phyloP scores from a whole-genome alignment of 2,888 invertebrate genomes.

The Andrena praecox region DNA sequence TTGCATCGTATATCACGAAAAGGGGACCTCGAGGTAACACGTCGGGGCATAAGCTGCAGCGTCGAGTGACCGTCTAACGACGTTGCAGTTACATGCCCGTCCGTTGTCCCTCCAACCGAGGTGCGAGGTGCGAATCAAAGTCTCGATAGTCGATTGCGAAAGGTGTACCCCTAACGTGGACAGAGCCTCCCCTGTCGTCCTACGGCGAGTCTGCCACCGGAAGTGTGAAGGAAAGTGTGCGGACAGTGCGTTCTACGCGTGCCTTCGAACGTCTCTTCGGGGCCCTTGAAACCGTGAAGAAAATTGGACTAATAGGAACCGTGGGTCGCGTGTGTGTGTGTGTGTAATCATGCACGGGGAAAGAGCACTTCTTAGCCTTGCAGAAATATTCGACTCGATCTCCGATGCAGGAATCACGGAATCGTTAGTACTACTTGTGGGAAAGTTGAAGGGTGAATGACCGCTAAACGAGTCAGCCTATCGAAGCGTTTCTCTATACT shows the following conservation, averaged over 20 bases:
- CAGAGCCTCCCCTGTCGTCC: neutral
- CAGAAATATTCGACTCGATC: neutral
- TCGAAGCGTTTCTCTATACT: neutral
- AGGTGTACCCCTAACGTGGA: slow-evolving; percentile 1
- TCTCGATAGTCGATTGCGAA: neutral
- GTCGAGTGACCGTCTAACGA: slow-evolving; percentile 65
- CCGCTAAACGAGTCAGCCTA: neutral
- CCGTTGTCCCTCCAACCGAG: slow-evolving; percentile 7
- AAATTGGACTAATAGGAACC: slow-evolving; percentile 64
- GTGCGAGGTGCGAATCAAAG: neutral
- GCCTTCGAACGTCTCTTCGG: slow-evolving; percentile 13
- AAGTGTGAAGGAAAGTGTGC: slow-evolving; percentile 10
- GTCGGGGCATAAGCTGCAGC: slow-evolving; percentile 47
- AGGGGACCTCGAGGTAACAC: neutral
- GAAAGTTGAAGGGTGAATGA: neutral
- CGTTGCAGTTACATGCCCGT: slow-evolving; percentile 55
- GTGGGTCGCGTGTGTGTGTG: slow-evolving; percentile 50
- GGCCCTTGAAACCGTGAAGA: slow-evolving; percentile 27
- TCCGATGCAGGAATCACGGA: neutral
- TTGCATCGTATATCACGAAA: neutral
- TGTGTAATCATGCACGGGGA: slow-evolving; percentile 2
- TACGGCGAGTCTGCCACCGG: neutral
- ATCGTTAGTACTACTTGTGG: neutral
- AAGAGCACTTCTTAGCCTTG: neutral
- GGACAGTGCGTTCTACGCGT: slow-evolving; percentile 12